Evolutionary conservation across 2,888 invertebrate genomes (phyloP), one percentile per base, ranked within the genome.

Genomic region (Aphidoletes aphidimyza): DNA sequence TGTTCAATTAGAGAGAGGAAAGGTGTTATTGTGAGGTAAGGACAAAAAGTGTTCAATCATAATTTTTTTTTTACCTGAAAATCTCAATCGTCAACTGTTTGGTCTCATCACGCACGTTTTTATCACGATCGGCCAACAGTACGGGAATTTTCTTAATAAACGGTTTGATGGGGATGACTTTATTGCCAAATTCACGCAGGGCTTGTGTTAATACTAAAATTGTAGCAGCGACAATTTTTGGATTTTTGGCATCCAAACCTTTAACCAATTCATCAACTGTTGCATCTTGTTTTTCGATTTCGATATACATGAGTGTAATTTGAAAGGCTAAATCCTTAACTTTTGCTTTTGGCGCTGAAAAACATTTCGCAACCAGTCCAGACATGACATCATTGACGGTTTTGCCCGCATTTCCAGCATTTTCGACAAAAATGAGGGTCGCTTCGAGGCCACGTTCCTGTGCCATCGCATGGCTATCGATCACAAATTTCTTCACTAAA

Each of bases 371-470:
- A 0, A 98, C 95, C 86, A 98, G 94, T 17, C 97, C 96, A 19
- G 92, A 91, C 92, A 97, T 94, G 0, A 98, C 97, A 90, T 98
- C 98, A 14, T 94, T 94, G 0, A 95, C 95, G 30, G 97, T 96
- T 89, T 96, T 97, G 83, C 95, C 95, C 84, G 97, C 97, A 88
- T 93, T 92, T 0, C 93, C 94, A 88, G 97, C 96, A 91, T 97
- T 97, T 90, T 98, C 97, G 0, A 97, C 94, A 90, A 94, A 99
- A 54, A 95, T 95, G 84, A 98, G 90, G 0, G 96, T 94, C 11
- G 98, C 97, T 88, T 98, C 98, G 87, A 99, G 89, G 19, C 97
- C 98, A 91, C 96, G 98, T 89, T 99, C 98, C 89, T 98, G 98
- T 0, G 98, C 98, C 86, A 96, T 93, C 22, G 95, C 98, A 94